Conservation (phyloP, 2,888 invertebrate genomes). For the Catotricha subobsoleta region DNA sequence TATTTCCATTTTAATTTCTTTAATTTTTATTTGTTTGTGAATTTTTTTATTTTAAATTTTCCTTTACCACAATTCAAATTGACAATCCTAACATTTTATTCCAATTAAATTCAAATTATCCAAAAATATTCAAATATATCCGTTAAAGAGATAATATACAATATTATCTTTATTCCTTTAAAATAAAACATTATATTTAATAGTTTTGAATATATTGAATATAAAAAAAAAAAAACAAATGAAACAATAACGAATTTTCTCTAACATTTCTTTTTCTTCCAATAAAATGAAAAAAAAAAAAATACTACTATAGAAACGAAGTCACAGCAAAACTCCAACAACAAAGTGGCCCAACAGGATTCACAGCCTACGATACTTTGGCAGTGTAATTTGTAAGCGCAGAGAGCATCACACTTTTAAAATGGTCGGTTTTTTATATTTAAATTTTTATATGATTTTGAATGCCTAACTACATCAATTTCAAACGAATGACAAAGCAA, state of each 20-base stretch:
- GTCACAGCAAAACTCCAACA: constrained; percentile 62
- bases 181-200: no score
- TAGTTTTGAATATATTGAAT: neutral
- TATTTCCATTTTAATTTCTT: neutral
- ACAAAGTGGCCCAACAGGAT: constrained; percentile 53
- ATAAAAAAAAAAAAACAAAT: neutral
- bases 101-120: no score
- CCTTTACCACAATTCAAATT: no score
- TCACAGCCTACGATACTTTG: constrained; percentile 98
- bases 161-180: no score
- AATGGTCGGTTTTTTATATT: no score
- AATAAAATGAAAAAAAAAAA: constrained; percentile 3
- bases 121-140: no score
- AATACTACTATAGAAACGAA: constrained; percentile 61
- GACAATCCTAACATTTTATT: no score
- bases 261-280: neutral
- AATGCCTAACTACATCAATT: no score
- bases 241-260: neutral
- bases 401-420: no score
- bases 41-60: neutral
- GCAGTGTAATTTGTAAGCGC: constrained; percentile 84
- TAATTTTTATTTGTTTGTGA: neutral
- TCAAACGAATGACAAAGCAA: no score
- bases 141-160: no score
- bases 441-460: no score